These are phyloP conservation scores for Spisula solida DNA, from an alignment of 2,888 invertebrate genomes.

Conservation along the genomic window DNA sequence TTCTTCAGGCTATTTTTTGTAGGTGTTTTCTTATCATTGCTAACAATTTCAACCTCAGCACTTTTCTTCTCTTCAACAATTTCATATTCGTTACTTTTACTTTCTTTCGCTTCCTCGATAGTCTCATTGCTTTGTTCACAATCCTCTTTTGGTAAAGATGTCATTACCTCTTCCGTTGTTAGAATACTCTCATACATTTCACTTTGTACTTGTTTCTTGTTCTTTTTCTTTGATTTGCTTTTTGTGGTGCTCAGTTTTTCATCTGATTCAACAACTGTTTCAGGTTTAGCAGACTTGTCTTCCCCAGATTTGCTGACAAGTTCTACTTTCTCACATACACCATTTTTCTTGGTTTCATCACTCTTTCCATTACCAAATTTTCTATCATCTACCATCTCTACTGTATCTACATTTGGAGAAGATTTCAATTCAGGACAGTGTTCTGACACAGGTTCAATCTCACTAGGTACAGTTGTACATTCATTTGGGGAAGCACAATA, in stretches of 20 bases:
- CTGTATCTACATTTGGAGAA: neutral
- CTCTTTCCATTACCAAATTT: neutral
- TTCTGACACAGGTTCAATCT: neutral
- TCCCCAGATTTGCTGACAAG: neutral
- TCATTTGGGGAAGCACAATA: constrained; percentile 3
- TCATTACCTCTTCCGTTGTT: neutral
- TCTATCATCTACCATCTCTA: neutral
- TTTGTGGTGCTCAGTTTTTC: neutral
- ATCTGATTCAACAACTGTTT: neutral
- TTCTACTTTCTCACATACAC: neutral
- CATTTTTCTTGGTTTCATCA: neutral
- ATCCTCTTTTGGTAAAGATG: neutral
- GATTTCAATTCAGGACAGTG: neutral
- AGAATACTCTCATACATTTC: neutral
- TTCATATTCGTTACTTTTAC: neutral
- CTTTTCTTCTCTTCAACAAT: constrained; percentile 14
- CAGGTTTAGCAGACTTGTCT: neutral
- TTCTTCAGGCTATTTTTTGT: neutral
- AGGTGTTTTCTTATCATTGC: neutral
- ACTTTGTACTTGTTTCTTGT: constrained; percentile 14
- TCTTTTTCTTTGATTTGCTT: constrained; percentile 34
- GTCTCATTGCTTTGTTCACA: neutral
- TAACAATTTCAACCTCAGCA: neutral
- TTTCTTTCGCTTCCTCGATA: neutral
- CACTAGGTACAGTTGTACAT: neutral